These are phyloP conservation scores for Polydrusus cervinus DNA, from an alignment of 2,888 invertebrate genomes.

Conservation along the genomic window DNA sequence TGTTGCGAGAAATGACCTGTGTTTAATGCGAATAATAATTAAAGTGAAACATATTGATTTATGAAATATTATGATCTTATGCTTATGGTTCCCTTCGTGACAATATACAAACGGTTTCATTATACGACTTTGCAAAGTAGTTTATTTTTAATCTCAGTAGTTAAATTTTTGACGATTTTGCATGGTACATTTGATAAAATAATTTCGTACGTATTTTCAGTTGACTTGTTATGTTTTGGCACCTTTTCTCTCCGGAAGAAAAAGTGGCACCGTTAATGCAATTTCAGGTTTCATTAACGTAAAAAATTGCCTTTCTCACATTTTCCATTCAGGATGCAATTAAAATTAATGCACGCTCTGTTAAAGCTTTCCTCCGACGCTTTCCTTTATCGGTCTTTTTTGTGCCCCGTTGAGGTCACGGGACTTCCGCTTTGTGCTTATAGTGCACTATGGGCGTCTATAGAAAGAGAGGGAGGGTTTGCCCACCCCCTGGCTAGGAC, in stretches of 20 bases:
- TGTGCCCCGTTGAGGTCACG: constrained; percentile 6
- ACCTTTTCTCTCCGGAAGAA: background rate
- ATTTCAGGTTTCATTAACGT: constrained; percentile 3
- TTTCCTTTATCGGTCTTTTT: constrained; percentile 28
- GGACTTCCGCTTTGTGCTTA: constrained; percentile 29
- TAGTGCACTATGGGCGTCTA: constrained; percentile 15
- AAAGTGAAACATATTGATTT: too few relatives aligned
- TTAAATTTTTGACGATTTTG: too few relatives aligned
- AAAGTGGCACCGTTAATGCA: background rate
- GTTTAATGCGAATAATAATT: too few relatives aligned
- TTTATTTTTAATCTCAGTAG: too few relatives aligned
- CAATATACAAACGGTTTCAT: too few relatives aligned
- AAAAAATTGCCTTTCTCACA: constrained; percentile 14
- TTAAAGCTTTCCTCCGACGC: constrained; percentile 13
- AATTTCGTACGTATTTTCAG: background rate
- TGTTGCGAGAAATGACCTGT: too few relatives aligned
- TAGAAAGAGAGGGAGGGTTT: too few relatives aligned
- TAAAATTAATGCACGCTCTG: constrained; percentile 31
- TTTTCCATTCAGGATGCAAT: constrained; percentile 29
- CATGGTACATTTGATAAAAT: too few relatives aligned
- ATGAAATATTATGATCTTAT: too few relatives aligned
- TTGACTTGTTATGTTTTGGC: background rate
- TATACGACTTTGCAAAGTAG: too few relatives aligned
- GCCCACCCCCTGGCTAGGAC: too few relatives aligned
- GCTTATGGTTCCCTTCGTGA: too few relatives aligned